Conservation (phyloP, 2,888 invertebrate species). For the Mesorhabditis sp. region DNA sequence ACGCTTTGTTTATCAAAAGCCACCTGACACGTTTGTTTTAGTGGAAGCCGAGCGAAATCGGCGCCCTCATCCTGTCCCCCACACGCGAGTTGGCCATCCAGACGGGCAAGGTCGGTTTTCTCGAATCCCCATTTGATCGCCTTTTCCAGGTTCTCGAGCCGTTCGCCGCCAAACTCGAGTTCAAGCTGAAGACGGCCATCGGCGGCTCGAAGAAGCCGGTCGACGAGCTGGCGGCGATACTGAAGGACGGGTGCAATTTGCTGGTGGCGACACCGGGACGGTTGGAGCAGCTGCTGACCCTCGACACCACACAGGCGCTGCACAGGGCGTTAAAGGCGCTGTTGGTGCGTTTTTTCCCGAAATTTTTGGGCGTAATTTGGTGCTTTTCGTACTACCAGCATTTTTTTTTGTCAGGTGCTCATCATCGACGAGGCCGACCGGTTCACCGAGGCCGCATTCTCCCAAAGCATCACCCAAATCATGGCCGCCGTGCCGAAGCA, state of each 20-base stretch:
- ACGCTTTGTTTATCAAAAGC: background rate
- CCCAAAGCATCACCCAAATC: conserved; percentile 74
- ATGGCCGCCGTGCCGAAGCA: conserved; percentile 85
- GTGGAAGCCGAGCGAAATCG: conserved; percentile 65
- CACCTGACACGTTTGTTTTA: conserved; percentile 12
- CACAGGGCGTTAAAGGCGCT: background rate
- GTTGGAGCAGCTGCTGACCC: conserved; percentile 72
- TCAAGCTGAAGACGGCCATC: conserved; percentile 59
- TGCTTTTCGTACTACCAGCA: background rate
- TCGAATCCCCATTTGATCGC: background rate
- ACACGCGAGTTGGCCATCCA: conserved; percentile 91
- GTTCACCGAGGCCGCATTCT: conserved; percentile 84
- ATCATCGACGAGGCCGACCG: conserved; percentile 95
- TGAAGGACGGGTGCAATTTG: conserved; percentile 69
- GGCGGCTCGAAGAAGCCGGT: conserved; percentile 38
- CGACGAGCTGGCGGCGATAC: conserved; percentile 32
- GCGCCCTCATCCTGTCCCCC: conserved; percentile 86
- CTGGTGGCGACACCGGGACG: conserved; percentile 91
- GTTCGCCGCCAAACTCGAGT: conserved; percentile 28
- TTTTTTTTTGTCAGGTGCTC: conserved; percentile 65
- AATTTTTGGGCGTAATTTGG: conserved; percentile 3
- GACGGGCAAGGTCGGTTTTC: conserved; percentile 67
- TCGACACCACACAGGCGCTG: conserved; percentile 26
- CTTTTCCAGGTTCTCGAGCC: conserved; percentile 23
- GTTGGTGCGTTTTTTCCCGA: conserved; percentile 12